These are phyloP conservation scores for Dinocampus coccinellae DNA, from an alignment of 2,888 invertebrate genomes.

Conservation along the genomic window DNA sequence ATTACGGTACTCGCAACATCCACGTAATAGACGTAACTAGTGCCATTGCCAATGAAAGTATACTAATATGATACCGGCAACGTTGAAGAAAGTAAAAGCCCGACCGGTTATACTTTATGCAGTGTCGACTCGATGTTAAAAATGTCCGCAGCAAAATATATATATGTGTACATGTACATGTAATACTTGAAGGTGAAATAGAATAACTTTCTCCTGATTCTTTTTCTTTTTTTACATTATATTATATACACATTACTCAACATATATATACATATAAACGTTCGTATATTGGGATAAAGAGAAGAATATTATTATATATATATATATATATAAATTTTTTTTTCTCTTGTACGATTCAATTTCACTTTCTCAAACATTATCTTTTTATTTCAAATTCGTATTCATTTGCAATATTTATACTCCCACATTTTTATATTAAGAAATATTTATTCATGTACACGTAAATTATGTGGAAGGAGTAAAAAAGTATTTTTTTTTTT, in stretches of 20 bases:
- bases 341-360: slow-evolving; percentile 6
- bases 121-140: not conserved
- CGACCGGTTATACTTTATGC: slow-evolving; percentile 1
- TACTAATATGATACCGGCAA: slow-evolving; percentile 17
- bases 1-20: slow-evolving; percentile 24
- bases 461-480: too few relatives aligned
- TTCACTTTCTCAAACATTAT: slow-evolving; percentile 1
- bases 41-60: slow-evolving; percentile 68
- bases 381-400: not conserved
- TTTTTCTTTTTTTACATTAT: not conserved
- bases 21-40: slow-evolving; percentile 67
- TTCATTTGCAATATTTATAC: not conserved
- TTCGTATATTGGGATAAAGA: not conserved
- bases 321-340: too few relatives aligned
- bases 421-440: not conserved
- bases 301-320: too few relatives aligned
- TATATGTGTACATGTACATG: not conserved
- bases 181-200: slow-evolving; percentile 9
- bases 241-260: slow-evolving; percentile 8
- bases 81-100: slow-evolving; percentile 34
- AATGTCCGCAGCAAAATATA: slow-evolving; percentile 20
- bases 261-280: not conserved
- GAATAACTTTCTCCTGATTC: slow-evolving; percentile 23
- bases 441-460: not conserved
- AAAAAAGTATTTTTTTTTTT: too few relatives aligned